A percentile compares a stretch with the other conserved stretches of the same genome.
Evolutionary conservation across 1,140 invertebrate genomes (phyloP).

Genomic region (Ganaspis sp.): DNA sequence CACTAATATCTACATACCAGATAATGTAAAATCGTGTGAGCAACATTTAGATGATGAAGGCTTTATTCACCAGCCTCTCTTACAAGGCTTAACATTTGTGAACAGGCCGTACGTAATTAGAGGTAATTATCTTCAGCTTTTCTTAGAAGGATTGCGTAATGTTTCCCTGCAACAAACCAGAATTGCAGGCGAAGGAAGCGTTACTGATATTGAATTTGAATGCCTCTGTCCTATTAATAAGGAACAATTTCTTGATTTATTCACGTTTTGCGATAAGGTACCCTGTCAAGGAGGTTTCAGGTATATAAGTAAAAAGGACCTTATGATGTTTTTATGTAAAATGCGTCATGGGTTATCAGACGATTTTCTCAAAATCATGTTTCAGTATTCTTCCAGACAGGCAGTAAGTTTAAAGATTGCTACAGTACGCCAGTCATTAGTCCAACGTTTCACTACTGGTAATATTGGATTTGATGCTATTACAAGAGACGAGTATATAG

Average conservation of each 20-base stretch:
- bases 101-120: constrained; percentile 32
- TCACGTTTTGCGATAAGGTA: constrained; percentile 36
- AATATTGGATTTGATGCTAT: constrained; percentile 29
- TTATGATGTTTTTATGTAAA: constrained; percentile 45
- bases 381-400: constrained; percentile 36
- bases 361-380: constrained; percentile 41
- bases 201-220: constrained; percentile 21
- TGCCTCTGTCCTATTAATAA: background rate
- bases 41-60: constrained; percentile 37
- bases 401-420: constrained; percentile 13
- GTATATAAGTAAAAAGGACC: constrained; percentile 35
- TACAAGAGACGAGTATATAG: background rate
- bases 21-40: constrained; percentile 12
- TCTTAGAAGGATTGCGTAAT: constrained; percentile 12
- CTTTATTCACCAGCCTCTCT: constrained; percentile 11
- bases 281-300: constrained; percentile 12
- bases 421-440: constrained; percentile 32
- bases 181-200: constrained; percentile 10
- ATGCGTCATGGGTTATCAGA: constrained; percentile 42
- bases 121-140: background rate
- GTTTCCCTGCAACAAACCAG: background rate
- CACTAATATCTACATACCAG: constrained; percentile 36
- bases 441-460: constrained; percentile 30
- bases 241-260: constrained; percentile 11
- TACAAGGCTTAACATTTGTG: constrained; percentile 27